phyloP scores from a whole-genome alignment of 2,888 invertebrate species.

The Anoplius nigerrimus region DNA sequence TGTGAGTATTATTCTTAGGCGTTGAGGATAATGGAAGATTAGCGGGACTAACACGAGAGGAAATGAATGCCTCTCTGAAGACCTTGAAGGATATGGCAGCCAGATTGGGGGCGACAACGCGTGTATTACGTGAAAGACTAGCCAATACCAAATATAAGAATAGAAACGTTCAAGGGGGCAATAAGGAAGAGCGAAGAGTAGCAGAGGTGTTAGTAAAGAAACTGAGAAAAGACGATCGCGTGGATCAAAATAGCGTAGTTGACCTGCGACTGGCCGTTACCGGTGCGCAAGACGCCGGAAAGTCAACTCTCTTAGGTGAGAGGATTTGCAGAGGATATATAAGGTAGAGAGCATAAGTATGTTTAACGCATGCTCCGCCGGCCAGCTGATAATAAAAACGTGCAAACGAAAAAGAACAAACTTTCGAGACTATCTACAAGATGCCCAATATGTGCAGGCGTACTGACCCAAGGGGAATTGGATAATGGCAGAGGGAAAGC shows the following conservation, averaged over 20 bases:
- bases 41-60: constrained; percentile 87
- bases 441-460: constrained; percentile 78
- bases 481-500: constrained; percentile 98
- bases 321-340: constrained; percentile 62
- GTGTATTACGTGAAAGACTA: constrained; percentile 82
- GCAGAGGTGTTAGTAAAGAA: constrained; percentile 94
- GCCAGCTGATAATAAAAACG: no score
- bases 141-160: constrained; percentile 71
- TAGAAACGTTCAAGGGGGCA: constrained; percentile 39
- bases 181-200: constrained; percentile 78
- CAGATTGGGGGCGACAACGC: constrained; percentile 88
- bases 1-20: constrained; percentile 70
- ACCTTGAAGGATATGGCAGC: constrained; percentile 93
- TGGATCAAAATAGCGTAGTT: constrained; percentile 87
- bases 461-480: constrained; percentile 95
- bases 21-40: constrained; percentile 93
- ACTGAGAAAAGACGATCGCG: constrained; percentile 77
- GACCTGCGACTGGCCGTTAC: constrained; percentile 95
- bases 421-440: no score
- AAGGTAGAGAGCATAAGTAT: constrained; percentile 56
- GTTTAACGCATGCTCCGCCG: constrained; percentile 50
- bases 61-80: constrained; percentile 90
- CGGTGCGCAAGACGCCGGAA: constrained; percentile 97
- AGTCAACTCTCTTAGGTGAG: constrained; percentile 88
- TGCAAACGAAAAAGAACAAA: no score